A percentile compares a stretch with the other conserved stretches of the same genome.
Conservation (phyloP, 2,888 invertebrate genomes). For the Acanthosepion pharaonis region DNA sequence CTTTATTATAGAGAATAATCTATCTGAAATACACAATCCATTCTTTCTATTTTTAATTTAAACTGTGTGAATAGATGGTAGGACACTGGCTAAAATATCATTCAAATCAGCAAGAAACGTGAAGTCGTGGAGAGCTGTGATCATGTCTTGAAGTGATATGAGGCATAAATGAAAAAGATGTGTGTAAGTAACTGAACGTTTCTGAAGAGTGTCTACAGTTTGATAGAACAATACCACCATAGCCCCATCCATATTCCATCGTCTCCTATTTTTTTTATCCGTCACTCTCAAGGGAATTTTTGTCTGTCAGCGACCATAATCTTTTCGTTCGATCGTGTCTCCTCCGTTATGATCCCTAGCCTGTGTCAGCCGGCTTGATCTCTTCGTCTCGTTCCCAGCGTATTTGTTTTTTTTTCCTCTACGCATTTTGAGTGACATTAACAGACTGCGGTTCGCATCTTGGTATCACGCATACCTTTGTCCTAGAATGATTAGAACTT, state of each 20-base stretch:
- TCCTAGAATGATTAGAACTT: neutral
- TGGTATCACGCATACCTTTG: neutral
- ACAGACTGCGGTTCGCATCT: neutral
- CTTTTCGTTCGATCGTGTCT: conserved; percentile 33
- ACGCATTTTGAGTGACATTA: neutral
- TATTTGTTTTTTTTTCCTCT: neutral
- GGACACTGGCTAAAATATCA: no score
- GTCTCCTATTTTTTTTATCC: neutral
- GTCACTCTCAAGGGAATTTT: neutral
- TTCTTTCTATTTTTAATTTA: no score
- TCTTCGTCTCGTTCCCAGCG: neutral
- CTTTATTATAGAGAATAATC: no score
- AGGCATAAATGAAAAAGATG: neutral
- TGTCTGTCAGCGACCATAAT: neutral
- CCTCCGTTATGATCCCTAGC: neutral
- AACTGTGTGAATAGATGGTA: no score
- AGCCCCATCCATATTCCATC: neutral
- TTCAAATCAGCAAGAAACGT: no score
- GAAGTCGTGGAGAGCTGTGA: no score
- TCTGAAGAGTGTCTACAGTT: neutral
- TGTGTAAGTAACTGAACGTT: neutral
- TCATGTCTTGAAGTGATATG: no score
- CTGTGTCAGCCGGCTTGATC: neutral
- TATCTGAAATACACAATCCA: no score
- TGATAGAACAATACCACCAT: neutral